phyloP scores from a whole-genome alignment of 1,140 invertebrate species.

The Campoletis sonorensis region DNA sequence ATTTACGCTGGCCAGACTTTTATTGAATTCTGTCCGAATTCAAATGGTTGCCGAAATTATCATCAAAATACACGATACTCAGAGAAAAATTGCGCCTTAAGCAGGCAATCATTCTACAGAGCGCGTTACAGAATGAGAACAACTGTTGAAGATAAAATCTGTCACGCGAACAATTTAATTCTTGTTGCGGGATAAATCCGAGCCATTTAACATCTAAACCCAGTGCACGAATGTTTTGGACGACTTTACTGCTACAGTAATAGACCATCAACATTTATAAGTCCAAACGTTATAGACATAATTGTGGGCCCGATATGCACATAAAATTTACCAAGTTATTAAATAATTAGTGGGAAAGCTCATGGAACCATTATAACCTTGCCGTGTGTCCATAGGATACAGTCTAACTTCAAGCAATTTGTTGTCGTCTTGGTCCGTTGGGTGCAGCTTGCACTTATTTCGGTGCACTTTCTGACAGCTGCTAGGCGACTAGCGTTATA shows the following conservation, averaged over 20 bases:
- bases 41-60: background rate
- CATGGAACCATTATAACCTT: background rate
- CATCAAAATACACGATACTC: background rate
- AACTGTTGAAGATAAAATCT: constrained; percentile 48
- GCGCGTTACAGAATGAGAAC: constrained; percentile 33
- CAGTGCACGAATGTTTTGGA: background rate
- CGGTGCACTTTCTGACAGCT: too few species aligned
- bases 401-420: background rate
- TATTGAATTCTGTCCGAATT: background rate
- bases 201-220: constrained; percentile 30
- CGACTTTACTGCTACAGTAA: background rate
- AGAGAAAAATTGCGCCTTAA: background rate
- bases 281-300: background rate
- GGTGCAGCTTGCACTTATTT: too few species aligned
- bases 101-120: constrained; percentile 23
- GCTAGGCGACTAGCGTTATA: background rate
- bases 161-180: constrained; percentile 60
- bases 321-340: background rate
- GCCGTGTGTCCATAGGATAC: background rate
- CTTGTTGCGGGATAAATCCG: constrained; percentile 39
- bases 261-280: background rate
- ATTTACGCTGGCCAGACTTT: background rate
- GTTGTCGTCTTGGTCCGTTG: too few species aligned
- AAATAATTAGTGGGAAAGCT: constrained; percentile 11
- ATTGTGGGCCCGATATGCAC: background rate